phyloP scores from a whole-genome alignment of 2,888 invertebrate species.

The Agonopterix alstromeriana region DNA sequence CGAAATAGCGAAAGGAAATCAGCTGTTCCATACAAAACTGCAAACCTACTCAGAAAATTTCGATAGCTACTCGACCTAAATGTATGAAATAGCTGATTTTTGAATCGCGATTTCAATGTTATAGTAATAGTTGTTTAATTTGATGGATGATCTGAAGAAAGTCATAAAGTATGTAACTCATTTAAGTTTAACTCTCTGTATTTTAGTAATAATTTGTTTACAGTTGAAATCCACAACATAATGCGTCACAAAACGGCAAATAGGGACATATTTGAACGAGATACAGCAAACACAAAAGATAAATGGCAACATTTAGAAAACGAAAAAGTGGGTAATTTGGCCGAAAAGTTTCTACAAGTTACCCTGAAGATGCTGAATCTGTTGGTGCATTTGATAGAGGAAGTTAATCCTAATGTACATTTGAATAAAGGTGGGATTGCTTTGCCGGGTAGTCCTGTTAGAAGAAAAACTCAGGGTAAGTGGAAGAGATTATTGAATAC shows the following conservation, averaged over 20 bases:
- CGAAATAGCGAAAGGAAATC: too few species aligned
- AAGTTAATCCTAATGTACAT: conserved; percentile 74
- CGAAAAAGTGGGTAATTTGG: conserved; percentile 61
- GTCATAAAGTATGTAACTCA: too few species aligned
- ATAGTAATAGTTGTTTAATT: too few species aligned
- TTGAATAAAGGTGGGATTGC: conserved; percentile 66
- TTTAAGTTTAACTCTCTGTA: too few species aligned
- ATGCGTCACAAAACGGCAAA: conserved; percentile 53
- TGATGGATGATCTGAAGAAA: too few species aligned
- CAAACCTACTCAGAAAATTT: too few species aligned
- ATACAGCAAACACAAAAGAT: conserved; percentile 42
- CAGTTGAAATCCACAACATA: conserved; percentile 66
- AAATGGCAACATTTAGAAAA: conserved; percentile 62
- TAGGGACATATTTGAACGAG: conserved; percentile 57
- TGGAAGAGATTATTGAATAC: not conserved
- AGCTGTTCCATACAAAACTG: too few species aligned
- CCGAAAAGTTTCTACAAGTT: conserved; percentile 81
- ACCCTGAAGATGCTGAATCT: conserved; percentile 84
- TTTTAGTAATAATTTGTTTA: conserved; percentile 11
- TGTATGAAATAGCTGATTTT: too few species aligned
- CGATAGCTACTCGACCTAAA: too few species aligned
- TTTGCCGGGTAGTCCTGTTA: conserved; percentile 75
- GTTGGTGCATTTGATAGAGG: conserved; percentile 85
- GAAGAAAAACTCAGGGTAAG: conserved; percentile 62
- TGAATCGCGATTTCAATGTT: too few species aligned